A percentile compares a stretch with the other conserved stretches of the same genome.
Conservation (phyloP, 2,113 vertebrate species). For the Rallus limicola region DNA sequence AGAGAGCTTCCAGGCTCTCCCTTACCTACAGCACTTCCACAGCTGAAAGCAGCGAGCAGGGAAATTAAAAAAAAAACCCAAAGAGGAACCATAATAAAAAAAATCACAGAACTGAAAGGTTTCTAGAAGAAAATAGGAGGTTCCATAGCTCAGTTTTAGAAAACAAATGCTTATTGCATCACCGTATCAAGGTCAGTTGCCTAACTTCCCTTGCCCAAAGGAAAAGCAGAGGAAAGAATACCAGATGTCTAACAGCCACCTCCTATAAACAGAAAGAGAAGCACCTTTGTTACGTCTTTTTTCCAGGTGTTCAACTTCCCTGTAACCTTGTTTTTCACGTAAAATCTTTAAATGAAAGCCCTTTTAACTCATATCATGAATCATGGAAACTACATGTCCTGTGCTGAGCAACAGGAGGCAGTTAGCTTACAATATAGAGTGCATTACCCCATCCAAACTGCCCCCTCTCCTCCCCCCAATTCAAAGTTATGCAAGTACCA, state of each 20-base stretch:
- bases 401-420: neutral
- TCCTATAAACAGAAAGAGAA: neutral
- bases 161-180: neutral
- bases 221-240: neutral
- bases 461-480: neutral
- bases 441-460: neutral
- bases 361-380: neutral
- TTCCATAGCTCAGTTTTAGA: neutral
- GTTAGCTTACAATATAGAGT: neutral
- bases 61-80: neutral
- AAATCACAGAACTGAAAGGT: neutral
- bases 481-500: neutral
- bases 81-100: neutral
- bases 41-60: neutral
- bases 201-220: neutral
- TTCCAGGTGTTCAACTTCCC: neutral
- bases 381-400: neutral
- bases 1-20: neutral
- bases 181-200: neutral
- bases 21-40: neutral
- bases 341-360: neutral
- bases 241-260: neutral
- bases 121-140: neutral
- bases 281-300: neutral
- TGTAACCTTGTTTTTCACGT: neutral